These are phyloP conservation scores for Rhynchophorus ferrugineus DNA, from an alignment of 1,140 invertebrate genomes.

Conservation along the genomic window DNA sequence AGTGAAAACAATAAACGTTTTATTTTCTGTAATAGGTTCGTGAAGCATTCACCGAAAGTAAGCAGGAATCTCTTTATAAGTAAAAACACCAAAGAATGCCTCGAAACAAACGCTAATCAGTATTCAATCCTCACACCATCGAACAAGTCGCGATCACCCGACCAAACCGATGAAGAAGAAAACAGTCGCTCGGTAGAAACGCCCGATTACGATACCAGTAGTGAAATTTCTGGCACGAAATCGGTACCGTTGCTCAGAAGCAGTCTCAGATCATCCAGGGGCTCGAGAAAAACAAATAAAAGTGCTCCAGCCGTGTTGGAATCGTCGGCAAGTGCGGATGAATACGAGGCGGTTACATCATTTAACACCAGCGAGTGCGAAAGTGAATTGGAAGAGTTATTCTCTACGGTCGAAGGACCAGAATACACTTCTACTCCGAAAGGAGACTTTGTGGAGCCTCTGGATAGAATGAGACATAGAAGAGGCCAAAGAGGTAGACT, in stretches of 20 bases:
- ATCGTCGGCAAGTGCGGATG: conserved; percentile 9
- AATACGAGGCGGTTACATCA: conserved; percentile 20
- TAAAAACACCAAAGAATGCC: conserved; percentile 26
- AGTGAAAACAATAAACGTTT: too few species aligned
- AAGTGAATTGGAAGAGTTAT: conserved; percentile 36
- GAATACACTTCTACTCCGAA: conserved; percentile 39
- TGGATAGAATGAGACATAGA: conserved; percentile 19
- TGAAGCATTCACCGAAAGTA: conserved; percentile 33
- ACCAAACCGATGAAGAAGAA: conserved; percentile 19
- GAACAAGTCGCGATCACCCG: conserved; percentile 13
- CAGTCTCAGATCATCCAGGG: neutral
- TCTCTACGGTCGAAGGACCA: conserved; percentile 30
- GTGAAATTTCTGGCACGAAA: conserved; percentile 19
- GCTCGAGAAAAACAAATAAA: conserved; percentile 8
- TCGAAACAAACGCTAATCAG: conserved; percentile 30
- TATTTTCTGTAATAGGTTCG: conserved; percentile 15
- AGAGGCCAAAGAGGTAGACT: conserved; percentile 19
- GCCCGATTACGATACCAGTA: conserved; percentile 16
- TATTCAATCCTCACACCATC: conserved; percentile 31
- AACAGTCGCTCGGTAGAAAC: conserved; percentile 8
- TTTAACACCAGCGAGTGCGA: conserved; percentile 31
- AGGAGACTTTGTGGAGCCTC: conserved; percentile 4
- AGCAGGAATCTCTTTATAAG: conserved; percentile 37
- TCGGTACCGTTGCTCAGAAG: conserved; percentile 8
- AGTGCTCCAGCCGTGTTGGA: conserved; percentile 29